These are phyloP conservation scores for Vidua macroura DNA, from an alignment of 2,113 vertebrate species.

Conservation along the genomic window DNA sequence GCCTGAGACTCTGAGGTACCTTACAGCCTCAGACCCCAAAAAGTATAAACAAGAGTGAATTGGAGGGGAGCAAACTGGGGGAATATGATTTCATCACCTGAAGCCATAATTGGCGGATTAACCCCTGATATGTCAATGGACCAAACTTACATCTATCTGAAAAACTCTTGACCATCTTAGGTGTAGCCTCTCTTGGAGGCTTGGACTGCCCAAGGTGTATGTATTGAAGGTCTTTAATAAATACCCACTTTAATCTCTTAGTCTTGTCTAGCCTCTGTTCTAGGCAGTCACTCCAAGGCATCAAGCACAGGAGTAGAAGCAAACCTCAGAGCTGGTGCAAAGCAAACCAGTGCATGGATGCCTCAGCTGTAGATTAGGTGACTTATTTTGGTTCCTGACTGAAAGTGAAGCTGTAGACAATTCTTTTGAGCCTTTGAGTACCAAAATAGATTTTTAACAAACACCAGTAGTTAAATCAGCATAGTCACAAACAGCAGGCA, in stretches of 20 bases:
- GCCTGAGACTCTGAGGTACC: neutral
- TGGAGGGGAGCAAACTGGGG: neutral
- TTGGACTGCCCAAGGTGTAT: neutral
- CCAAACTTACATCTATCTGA: neutral
- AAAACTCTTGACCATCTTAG: neutral
- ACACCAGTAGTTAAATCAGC: neutral
- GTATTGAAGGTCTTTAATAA: neutral
- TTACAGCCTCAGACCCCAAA: neutral
- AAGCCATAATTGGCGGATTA: neutral
- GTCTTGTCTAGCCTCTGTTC: neutral
- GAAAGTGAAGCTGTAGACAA: neutral
- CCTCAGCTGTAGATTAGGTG: neutral
- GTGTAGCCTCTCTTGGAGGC: neutral
- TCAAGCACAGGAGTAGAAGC: neutral
- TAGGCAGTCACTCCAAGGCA: neutral
- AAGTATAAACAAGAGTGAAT: neutral
- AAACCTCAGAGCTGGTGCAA: fast-evolving
- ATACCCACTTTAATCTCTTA: neutral
- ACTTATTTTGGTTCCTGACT: neutral
- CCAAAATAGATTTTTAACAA: neutral
- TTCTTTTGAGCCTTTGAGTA: neutral
- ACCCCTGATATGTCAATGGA: neutral
- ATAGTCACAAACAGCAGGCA: neutral
- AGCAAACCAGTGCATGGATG: neutral
- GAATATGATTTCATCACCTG: neutral